Evolutionary conservation across 2,888 invertebrate species (phyloP).

Genomic region (Carpatolechia fugitivella): DNA sequence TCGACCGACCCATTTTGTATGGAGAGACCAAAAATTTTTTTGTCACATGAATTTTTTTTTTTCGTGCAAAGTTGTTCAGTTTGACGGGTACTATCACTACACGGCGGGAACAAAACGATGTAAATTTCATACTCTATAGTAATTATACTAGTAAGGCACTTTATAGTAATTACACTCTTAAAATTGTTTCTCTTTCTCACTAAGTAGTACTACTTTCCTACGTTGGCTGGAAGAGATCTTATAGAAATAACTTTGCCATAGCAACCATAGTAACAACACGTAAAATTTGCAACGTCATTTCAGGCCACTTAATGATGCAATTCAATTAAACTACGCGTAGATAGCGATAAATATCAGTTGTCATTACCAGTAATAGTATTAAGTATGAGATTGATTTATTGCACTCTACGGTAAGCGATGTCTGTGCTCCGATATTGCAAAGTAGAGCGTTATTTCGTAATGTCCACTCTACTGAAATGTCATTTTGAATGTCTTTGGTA

Average conservation of each 20-base stretch:
- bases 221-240: too few species aligned
- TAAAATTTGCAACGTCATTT: neutral
- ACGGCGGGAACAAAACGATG: too few species aligned
- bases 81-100: too few species aligned
- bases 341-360: neutral
- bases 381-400: constrained; percentile 3
- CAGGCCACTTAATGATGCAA: neutral
- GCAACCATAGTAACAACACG: neutral
- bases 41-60: too few species aligned
- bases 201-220: too few species aligned
- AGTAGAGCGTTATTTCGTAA: constrained; percentile 2
- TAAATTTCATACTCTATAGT: too few species aligned
- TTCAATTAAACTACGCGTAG: neutral
- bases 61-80: too few species aligned
- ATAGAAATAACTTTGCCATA: neutral
- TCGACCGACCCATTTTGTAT: too few species aligned
- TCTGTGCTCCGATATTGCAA: neutral
- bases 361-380: neutral
- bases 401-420: neutral
- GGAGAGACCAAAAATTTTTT: too few species aligned
- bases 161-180: too few species aligned
- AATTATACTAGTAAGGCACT: too few species aligned
- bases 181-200: too few species aligned
- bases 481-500: neutral
- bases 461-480: neutral